These are phyloP conservation scores for Rhagium mordax DNA, from an alignment of 2,888 invertebrate species.

Conservation along the genomic window DNA sequence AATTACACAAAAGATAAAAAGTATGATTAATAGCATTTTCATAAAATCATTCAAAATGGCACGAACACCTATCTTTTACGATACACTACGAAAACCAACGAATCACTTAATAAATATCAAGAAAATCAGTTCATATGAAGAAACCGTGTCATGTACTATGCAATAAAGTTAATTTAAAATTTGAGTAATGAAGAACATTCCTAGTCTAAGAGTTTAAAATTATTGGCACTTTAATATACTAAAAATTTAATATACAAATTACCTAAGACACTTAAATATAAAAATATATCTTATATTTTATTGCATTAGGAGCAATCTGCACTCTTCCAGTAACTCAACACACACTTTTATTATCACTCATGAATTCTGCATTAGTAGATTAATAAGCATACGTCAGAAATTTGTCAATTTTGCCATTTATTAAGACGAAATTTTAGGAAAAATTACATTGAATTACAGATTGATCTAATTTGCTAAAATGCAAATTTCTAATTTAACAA, in stretches of 20 bases:
- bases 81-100: slow-evolving; percentile 1
- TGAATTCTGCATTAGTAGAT: not conserved
- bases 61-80: slow-evolving; percentile 21
- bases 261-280: slow-evolving; percentile 35
- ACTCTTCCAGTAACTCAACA: not conserved
- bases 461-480: too few species aligned
- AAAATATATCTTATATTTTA: slow-evolving; percentile 40
- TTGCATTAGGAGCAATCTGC: slow-evolving; percentile 19
- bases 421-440: too few species aligned
- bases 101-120: slow-evolving; percentile 2
- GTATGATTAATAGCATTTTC: not conserved
- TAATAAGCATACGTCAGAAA: not conserved
- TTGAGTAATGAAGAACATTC: not conserved
- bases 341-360: not conserved
- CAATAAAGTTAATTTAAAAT: slow-evolving; percentile 11
- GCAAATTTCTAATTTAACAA: too few species aligned
- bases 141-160: slow-evolving; percentile 25
- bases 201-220: slow-evolving; percentile 39
- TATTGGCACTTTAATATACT: slow-evolving; percentile 47
- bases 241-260: slow-evolving; percentile 40
- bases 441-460: too few species aligned
- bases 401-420: not conserved
- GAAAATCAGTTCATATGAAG: not conserved
- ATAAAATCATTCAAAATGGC: slow-evolving; percentile 31
- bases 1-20: not conserved